Evolutionary conservation across 2,113 vertebrate species (phyloP).

Genomic region (Sinocyclocheilus anshuiensis): DNA sequence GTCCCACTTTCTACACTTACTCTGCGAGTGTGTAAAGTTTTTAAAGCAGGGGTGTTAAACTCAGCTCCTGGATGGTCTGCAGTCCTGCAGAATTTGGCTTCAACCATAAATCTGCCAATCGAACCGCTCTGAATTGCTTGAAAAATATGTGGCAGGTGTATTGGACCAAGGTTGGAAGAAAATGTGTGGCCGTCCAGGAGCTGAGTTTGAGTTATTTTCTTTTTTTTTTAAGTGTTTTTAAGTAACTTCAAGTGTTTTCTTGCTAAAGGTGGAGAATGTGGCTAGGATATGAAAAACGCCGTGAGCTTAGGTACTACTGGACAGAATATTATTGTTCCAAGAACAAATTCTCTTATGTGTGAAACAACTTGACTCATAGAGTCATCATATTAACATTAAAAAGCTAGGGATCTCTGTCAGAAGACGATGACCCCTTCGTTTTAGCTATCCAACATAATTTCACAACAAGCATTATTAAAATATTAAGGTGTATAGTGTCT

Average conservation of each 20-base stretch:
- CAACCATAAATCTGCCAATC: no score
- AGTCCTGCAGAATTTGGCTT: no score
- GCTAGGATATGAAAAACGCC: neutral
- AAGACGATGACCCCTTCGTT: neutral
- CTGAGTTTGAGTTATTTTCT: neutral
- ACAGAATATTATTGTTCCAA: neutral
- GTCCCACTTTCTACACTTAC: neutral
- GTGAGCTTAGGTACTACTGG: neutral
- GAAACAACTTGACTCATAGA: neutral
- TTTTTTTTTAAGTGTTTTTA: neutral
- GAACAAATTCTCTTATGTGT: neutral
- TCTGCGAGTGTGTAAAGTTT: neutral
- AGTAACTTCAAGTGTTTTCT: neutral
- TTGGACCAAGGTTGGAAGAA: neutral
- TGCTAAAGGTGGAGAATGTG: constrained; percentile 51
- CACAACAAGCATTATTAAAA: neutral
- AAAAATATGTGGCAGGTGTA: neutral
- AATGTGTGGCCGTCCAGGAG: constrained; percentile 54
- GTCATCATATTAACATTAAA: neutral
- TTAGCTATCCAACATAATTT: neutral
- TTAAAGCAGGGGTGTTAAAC: neutral
- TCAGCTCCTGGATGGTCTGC: neutral
- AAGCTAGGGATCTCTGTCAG: neutral
- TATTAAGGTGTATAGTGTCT: neutral
- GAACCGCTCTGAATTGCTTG: neutral